Base-by-base conservation (phyloP, 1,140 invertebrate genomes). In the Solenopsis fugax region DNA sequence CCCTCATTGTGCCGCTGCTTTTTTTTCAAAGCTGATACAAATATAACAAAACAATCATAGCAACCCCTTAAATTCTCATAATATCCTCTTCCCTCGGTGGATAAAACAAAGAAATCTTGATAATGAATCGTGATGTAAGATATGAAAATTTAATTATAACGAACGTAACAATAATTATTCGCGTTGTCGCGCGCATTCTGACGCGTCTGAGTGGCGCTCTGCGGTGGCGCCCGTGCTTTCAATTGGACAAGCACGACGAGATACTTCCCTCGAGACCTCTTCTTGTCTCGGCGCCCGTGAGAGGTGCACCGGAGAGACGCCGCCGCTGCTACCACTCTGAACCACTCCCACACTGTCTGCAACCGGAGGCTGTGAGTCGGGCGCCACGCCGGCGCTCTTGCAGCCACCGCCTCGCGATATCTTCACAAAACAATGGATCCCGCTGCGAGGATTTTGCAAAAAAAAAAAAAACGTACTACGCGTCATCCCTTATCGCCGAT, bases 261-360 rank as follows among this genome's bases (percentile, higher is more conserved):
- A 69, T 12, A 34, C 45, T 21, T 48, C n/a, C 24, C n/a, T 60
- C 4, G 45, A 81, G 50, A 34, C 18, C n/a, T 85, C 50, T 58
- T 69, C 64, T 67, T 45, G 45, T 71, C 60, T 72, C 18, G 54
- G 54, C 78, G 85, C 73, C 82, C 52, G n/a, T 54, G 16, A 50
- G 18, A 73, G 64, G 50, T 86, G 50, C 48, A 60, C 4, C 65
- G 34, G 37, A n/a, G 52, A n/a, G 89, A 76, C 84, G 84, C 69
- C 89, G 71, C 48, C 9, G 48, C 41, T 3, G 41, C 56, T 37
- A 18, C n/a, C n/a, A n/a, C n/a, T n/a, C n/a, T n/a, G n/a, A 64
- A 75, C 82, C 86, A 90, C 77, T 64, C 64, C 34, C 88, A 65
- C 67, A 21, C 81, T 64, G 82, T 90, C 88, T 81, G 65, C 10